phyloP scores from a whole-genome alignment of 2,888 invertebrate species.

The Geophilus truncorum region DNA sequence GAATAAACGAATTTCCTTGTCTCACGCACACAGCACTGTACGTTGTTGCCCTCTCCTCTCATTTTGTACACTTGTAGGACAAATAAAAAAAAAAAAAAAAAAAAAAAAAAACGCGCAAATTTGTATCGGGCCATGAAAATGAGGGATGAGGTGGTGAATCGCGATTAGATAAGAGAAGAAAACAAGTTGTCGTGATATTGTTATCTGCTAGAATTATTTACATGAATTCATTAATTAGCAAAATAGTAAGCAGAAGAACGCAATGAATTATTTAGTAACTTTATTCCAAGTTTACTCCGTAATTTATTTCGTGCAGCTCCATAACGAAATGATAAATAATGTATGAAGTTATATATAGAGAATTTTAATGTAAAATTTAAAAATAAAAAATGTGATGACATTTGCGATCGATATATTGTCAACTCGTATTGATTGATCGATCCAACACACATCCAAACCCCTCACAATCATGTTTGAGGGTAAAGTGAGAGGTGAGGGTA shows the following conservation, averaged over 20 bases:
- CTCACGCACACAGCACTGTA: slow-evolving; percentile 1
- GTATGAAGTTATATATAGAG: too few relatives aligned
- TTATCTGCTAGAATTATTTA: neutral
- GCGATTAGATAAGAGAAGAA: neutral
- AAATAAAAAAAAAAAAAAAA: neutral
- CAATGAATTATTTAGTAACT: neutral
- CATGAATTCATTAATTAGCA: neutral
- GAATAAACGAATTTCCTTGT: slow-evolving; percentile 3
- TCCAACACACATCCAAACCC: neutral
- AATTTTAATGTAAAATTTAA: too few relatives aligned
- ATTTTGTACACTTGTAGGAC: neutral
- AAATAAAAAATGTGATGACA: neutral
- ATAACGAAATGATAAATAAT: too few relatives aligned
- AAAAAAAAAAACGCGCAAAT: neutral
- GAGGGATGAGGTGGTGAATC: slow-evolving; percentile 4
- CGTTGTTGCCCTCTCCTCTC: neutral
- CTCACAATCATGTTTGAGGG: slow-evolving; percentile 6
- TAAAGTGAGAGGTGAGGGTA: neutral
- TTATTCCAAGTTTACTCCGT: neutral
- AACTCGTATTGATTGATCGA: slow-evolving; percentile 24
- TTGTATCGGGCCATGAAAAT: neutral
- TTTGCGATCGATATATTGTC: slow-evolving; percentile 16
- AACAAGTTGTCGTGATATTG: neutral
- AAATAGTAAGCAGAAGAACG: neutral
- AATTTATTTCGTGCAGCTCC: neutral